Conservation (phyloP, 2,888 invertebrate genomes). For the Allygus modestus region DNA sequence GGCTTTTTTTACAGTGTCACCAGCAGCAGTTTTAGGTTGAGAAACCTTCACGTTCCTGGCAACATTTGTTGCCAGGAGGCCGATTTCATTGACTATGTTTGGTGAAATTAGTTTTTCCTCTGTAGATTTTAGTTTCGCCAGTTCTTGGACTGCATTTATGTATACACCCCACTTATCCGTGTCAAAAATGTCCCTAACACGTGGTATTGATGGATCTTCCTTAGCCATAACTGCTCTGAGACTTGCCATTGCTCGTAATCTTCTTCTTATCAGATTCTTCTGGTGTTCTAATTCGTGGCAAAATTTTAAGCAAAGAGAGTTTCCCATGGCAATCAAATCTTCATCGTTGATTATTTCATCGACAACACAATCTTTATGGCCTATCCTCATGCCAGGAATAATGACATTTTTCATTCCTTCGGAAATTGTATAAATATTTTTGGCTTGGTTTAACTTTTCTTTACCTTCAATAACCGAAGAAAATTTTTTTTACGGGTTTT, state of each 20-base stretch:
- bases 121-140: background rate
- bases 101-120: background rate
- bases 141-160: background rate
- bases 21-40: background rate
- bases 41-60: background rate
- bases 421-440: too few relatives aligned
- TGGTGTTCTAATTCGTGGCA: background rate
- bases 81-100: background rate
- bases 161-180: background rate
- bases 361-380: background rate
- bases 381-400: background rate
- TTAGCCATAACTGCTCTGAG: background rate
- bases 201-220: background rate
- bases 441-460: too few relatives aligned
- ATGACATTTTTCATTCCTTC: too few relatives aligned
- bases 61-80: background rate
- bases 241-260: background rate
- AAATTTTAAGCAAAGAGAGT: background rate
- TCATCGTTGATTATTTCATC: background rate
- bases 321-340: background rate
- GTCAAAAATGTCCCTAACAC: background rate
- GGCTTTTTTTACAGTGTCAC: background rate
- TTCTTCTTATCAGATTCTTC: background rate
- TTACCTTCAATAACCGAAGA: too few relatives aligned
- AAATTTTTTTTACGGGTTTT: too few relatives aligned